Percentiles rank a stretch among this genome's conserved stretches.
These are phyloP conservation scores for Leucoraja erinaceus DNA, from an alignment of 2,113 vertebrate species.

Conservation along the genomic window DNA sequence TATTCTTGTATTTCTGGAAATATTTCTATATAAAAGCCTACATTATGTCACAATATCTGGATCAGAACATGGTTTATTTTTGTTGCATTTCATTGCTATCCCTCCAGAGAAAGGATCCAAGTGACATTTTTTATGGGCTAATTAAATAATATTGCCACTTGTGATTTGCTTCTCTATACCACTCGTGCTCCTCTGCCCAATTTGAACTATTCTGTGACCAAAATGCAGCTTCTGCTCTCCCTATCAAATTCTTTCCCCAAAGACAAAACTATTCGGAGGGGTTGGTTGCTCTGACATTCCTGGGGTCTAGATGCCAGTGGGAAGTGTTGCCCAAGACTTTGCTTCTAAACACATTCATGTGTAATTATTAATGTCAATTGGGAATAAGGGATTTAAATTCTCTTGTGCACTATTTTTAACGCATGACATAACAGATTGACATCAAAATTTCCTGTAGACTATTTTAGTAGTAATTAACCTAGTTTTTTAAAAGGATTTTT, in stretches of 20 bases:
- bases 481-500: slow-evolving; percentile 17
- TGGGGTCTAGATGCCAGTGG: not conserved
- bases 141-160: not conserved
- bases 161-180: not conserved
- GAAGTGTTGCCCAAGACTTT: not conserved
- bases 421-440: not conserved
- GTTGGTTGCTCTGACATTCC: not conserved
- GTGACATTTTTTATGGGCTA: not conserved
- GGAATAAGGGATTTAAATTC: not conserved
- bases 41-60: no score
- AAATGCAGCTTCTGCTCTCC: not conserved
- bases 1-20: no score
- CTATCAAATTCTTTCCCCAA: not conserved
- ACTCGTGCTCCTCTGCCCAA: not conserved
- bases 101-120: not conserved
- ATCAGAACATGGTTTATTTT: no score
- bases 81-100: not conserved
- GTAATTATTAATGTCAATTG: not conserved
- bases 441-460: not conserved
- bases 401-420: not conserved
- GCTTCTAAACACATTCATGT: no score
- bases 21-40: not conserved
- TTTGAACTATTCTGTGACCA: not conserved
- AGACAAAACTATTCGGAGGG: not conserved
- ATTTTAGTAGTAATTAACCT: slow-evolving; percentile 26